A percentile compares a stretch with the other conserved stretches of the same genome.
phyloP scores from a whole-genome alignment of 2,888 invertebrate genomes.

The Ferdinandea cuprea region DNA sequence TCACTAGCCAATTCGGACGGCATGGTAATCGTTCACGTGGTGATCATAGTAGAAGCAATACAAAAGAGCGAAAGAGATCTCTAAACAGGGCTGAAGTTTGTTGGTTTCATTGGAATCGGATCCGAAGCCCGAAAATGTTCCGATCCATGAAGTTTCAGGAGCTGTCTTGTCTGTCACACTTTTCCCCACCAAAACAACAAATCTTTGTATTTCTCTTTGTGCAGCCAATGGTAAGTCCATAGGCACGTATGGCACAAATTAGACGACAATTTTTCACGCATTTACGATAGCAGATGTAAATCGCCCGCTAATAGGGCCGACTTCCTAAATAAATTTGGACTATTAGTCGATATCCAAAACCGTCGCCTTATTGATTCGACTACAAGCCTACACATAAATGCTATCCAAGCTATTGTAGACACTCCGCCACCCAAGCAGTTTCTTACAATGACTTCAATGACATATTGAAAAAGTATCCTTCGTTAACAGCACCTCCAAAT shows the following conservation, averaged over 20 bases:
- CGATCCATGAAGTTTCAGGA: too few relatives aligned
- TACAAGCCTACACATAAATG: neutral
- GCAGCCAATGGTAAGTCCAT: too few relatives aligned
- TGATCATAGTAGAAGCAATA: neutral
- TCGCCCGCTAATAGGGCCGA: conserved; percentile 32
- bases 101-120: too few relatives aligned
- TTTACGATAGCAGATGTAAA: conserved; percentile 25
- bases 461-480: conserved; percentile 21
- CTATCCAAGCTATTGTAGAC: conserved; percentile 11
- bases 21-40: neutral
- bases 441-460: neutral
- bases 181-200: too few relatives aligned
- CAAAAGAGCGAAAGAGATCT: neutral
- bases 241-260: conserved; percentile 46
- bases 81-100: neutral
- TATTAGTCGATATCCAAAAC: conserved; percentile 30
- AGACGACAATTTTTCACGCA: conserved; percentile 5
- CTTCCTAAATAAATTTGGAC: conserved; percentile 38
- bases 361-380: neutral
- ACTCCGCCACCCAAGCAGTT: conserved; percentile 17
- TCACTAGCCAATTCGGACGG: neutral
- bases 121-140: too few relatives aligned
- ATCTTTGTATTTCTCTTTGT: too few relatives aligned
- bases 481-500: conserved; percentile 8
- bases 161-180: too few relatives aligned